A percentile compares a stretch with the other conserved stretches of the same genome.
phyloP scores from a whole-genome alignment of 64 coral and sea anemone species.

The Stichodactyla mertensii region DNA sequence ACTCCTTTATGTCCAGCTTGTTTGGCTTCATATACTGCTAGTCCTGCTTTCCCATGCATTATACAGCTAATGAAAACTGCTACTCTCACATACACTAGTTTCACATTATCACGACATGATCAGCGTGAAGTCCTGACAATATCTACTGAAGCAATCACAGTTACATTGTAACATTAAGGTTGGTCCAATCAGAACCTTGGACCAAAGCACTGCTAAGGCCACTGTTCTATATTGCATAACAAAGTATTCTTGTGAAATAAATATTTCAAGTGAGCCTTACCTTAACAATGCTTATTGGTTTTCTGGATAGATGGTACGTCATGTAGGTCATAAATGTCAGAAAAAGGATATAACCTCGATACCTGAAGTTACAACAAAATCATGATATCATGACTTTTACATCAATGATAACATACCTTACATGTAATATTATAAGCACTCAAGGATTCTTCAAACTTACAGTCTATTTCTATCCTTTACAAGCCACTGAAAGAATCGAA shows the following conservation, averaged over 20 bases:
- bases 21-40: too few species aligned
- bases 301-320: conserved; percentile 88
- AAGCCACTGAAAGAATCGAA: conserved; percentile 80
- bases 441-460: conserved; percentile 42
- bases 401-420: too few species aligned
- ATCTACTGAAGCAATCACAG: not conserved
- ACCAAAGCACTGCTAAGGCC: too few species aligned
- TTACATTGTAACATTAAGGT: not conserved
- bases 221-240: too few species aligned
- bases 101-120: too few species aligned
- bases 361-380: conserved; percentile 29
- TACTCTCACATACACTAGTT: too few species aligned
- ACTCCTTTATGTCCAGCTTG: too few species aligned
- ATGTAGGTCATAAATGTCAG: conserved; percentile 86
- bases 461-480: conserved; percentile 57
- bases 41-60: too few species aligned
- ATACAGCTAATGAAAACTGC: too few species aligned
- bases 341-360: conserved; percentile 68
- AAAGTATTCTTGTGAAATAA: not conserved
- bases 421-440: not conserved
- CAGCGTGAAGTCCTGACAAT: not conserved
- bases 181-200: too few species aligned
- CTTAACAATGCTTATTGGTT: conserved; percentile 95
- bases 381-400: too few species aligned
- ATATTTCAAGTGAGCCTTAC: conserved; percentile 18